phyloP scores from a whole-genome alignment of 2,888 invertebrate species.

The Matsumyia berberina region DNA sequence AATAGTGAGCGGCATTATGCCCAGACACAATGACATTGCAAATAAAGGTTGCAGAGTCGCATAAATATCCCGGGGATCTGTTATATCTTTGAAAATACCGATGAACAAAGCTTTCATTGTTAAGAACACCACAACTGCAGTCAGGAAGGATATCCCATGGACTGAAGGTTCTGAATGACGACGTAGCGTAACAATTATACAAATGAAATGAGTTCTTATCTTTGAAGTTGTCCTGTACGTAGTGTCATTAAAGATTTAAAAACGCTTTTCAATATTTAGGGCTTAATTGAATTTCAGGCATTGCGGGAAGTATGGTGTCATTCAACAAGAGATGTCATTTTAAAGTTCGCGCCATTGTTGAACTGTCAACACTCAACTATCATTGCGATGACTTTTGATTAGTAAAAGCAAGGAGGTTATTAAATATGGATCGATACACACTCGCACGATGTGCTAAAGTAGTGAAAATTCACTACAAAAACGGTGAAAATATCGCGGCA shows the following conservation, averaged over 20 bases:
- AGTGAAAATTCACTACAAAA: too few species aligned
- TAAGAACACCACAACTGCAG: background rate
- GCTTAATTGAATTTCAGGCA: too few species aligned
- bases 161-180: background rate
- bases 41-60: conserved; percentile 56
- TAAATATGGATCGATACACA: too few species aligned
- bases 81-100: conserved; percentile 28
- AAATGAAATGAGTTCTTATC: background rate
- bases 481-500: too few species aligned
- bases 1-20: conserved; percentile 44
- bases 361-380: too few species aligned
- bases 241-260: background rate
- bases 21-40: conserved; percentile 35
- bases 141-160: background rate
- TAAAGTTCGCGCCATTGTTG: too few species aligned
- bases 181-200: background rate
- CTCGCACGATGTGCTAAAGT: too few species aligned
- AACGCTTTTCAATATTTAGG: too few species aligned
- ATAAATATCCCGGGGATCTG: conserved; percentile 51
- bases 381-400: too few species aligned
- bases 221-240: background rate
- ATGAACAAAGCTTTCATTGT: conserved; percentile 10
- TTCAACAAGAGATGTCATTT: too few species aligned
- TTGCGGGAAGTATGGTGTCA: too few species aligned
- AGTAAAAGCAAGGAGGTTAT: too few species aligned